Evolutionary conservation across 2,113 vertebrate species (phyloP), one percentile per base, ranked within the genome.

Genomic region (Tiliqua scincoides): DNA sequence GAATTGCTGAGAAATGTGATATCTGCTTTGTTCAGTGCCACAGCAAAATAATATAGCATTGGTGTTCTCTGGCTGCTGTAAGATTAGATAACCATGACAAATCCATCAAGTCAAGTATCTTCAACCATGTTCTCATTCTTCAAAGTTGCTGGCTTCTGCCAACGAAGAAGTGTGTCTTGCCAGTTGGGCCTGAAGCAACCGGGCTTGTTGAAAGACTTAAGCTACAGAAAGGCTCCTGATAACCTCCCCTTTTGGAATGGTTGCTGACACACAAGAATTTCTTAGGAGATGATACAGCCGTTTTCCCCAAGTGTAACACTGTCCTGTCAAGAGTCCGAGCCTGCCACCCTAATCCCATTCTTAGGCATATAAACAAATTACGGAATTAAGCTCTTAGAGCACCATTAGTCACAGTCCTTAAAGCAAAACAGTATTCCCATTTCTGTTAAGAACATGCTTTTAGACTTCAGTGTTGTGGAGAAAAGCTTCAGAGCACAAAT

Each of bases 1-100:
- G 7, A 87, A 9, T 2, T 43, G 65, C 84, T 59, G 40, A 32
- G 1, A 1, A 63, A 4, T 12, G 70, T 1, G 35, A 10, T 62
- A 43, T 20, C 70, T n/a, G 35, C 65, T 79, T 9, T 63, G 79
- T 62, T 37, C 81, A 83, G 30, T 48, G 23, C 35, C 1, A 0
- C 21, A 25, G 27, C 40, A 76, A 1, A 0, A 0, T 0, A 61
- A 73, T 32, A 14, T 0, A 0, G 1, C 25, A 21, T 14, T 0
- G 82, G 10, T 62, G 35, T 71, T 9, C 10, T 20, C 43, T 37
- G 65, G 78, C 71, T 23, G 1, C 62, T 72, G 40, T 61, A 75
- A 0, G 59, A 65, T 11, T 35, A 43, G 61, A 80, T 18, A 82
- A 90, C 67, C 25, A 61, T 0, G 3, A 75, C 71, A 63, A 84